These are phyloP conservation scores for Plusia festucae DNA, from an alignment of 2,888 invertebrate species.

Conservation along the genomic window DNA sequence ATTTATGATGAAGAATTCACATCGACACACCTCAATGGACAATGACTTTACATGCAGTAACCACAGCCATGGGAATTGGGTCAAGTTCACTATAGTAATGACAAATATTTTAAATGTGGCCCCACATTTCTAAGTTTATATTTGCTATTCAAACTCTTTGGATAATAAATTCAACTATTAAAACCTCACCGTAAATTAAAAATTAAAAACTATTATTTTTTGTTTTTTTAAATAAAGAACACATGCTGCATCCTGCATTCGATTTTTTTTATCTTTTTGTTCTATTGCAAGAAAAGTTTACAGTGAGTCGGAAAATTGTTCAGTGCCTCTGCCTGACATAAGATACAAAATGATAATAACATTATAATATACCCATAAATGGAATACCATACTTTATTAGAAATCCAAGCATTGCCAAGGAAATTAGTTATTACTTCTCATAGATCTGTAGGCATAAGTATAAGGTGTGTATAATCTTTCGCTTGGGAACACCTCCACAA, in stretches of 20 bases:
- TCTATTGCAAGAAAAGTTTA: too few species aligned
- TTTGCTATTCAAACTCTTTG: not conserved
- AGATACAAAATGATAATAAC: too few species aligned
- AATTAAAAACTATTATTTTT: too few species aligned
- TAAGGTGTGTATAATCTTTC: constrained; percentile 49
- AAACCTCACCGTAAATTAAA: too few species aligned
- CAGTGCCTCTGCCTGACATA: too few species aligned
- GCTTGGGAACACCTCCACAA: constrained; percentile 50
- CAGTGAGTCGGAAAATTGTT: too few species aligned
- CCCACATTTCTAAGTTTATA: constrained; percentile 21
- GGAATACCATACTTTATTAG: constrained; percentile 17
- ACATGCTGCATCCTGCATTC: too few species aligned
- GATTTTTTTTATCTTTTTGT: too few species aligned
- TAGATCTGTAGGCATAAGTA: constrained; percentile 21
- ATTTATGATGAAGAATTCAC: constrained; percentile 46
- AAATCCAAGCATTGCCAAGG: constrained; percentile 24
- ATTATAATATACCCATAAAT: not conserved
- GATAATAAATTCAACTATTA: not conserved
- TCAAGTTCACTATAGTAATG: constrained; percentile 33
- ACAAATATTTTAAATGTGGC: constrained; percentile 38
- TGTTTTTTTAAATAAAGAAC: too few species aligned
- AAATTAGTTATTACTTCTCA: constrained; percentile 43
- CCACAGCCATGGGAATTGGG: constrained; percentile 42
- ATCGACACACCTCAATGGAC: constrained; percentile 41
- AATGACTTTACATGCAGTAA: constrained; percentile 28